Percentiles rank a stretch among this genome's conserved stretches.
Evolutionary conservation across 2,888 invertebrate species (phyloP).

Genomic region (Amphimallon solstitiale): DNA sequence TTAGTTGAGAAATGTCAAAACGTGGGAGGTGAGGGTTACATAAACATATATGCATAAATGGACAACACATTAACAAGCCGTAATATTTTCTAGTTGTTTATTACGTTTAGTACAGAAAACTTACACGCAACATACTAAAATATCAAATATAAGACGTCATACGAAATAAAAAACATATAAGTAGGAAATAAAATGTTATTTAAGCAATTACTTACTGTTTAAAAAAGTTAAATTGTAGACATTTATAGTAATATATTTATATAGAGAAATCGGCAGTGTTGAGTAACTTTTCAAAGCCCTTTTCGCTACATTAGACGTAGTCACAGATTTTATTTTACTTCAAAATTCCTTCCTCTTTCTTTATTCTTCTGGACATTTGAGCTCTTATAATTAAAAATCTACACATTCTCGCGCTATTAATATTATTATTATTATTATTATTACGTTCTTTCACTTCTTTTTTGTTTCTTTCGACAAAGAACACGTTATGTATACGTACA

Average conservation of each 20-base stretch:
- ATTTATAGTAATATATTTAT: constrained; percentile 46
- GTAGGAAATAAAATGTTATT: constrained; percentile 31
- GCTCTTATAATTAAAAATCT: constrained; percentile 44
- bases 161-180: constrained; percentile 35
- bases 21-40: too few species aligned
- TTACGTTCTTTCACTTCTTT: too few species aligned
- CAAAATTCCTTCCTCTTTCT: neutral
- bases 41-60: too few species aligned
- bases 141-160: constrained; percentile 47
- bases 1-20: too few species aligned
- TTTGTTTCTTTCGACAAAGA: too few species aligned
- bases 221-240: constrained; percentile 37
- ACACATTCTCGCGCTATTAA: constrained; percentile 31
- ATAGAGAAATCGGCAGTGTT: constrained; percentile 61
- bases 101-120: constrained; percentile 49
- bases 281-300: constrained; percentile 58
- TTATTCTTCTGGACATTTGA: constrained; percentile 55
- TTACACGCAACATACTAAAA: constrained; percentile 49
- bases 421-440: constrained; percentile 1
- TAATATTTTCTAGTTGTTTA: constrained; percentile 43
- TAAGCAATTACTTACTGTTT: constrained; percentile 35
- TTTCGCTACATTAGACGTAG: constrained; percentile 47
- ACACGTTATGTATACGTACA: neutral
- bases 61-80: neutral
- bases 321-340: constrained; percentile 45